Evolutionary conservation across 1,140 invertebrate genomes (phyloP), one percentile per base, ranked within the genome.

Genomic region (Trichonephila clavipes): DNA sequence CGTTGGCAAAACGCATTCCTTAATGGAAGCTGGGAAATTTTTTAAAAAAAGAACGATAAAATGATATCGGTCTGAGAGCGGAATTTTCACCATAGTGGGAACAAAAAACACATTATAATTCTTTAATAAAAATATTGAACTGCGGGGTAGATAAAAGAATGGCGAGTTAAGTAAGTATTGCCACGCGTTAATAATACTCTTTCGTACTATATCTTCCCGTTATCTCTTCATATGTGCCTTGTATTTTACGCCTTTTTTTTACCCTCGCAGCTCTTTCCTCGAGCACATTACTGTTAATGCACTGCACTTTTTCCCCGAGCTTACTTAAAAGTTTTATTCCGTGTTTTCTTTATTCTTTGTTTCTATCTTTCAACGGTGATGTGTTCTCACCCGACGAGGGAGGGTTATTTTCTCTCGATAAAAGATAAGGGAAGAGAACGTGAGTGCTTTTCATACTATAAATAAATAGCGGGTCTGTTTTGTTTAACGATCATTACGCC

Each of bases 401-500:
- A 81, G 77, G 77, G 51, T 90, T 59, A 24, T 21, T 12, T 88
- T 66, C 62, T 61, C n/a, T 51, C 34, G 89, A 90, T 90, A 82
- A 90, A 64, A 87, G 85, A 87, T 87, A 87, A 87, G 85, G 44
- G 28, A 5, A 10, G 1, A 24, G 51, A 72, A 24, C 44, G 88
- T 59, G 88, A 88, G 86, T 88, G 86, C 86, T 88, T 88, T 64
- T 88, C 62, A 88, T 61, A 82, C 69, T 89, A 90, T 81, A 90
- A 90, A 82, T 90, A 90, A 90, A 90, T 90, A 90, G 66, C 34
- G 69, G 58, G 66, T 82, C 89, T 90, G 89, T 62, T 81, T 90
- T 90, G 89, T 77, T 90, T 90, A 81, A 77, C 89, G 89, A 90
- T 77, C 69, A 90, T 90, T 90, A 82, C 59, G 69, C 44, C 72